Evolutionary conservation across 64 coral and sea anemone species (phyloP), one percentile per base, ranked within the genome.

Genomic region (Trachythela sp.): DNA sequence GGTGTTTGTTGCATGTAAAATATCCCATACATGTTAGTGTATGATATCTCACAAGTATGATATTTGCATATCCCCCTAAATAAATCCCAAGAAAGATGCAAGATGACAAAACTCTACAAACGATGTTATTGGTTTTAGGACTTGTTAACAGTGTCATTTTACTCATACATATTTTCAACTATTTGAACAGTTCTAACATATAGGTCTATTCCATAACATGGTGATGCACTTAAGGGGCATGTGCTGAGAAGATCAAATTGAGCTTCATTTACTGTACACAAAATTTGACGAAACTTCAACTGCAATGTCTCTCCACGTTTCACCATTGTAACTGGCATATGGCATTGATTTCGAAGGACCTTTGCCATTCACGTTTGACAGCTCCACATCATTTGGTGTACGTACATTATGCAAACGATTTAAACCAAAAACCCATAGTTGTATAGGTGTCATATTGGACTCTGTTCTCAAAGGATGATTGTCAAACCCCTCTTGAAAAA

Each of bases 281-380:
- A 41, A 39, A 88, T 88, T 42, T 70, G 37, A 72, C n/a, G 87
- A 59, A 39, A 88, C 67, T 26, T 70, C 38, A 14, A 88, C 39
- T 0, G 60, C 58, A 67, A 72, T 37, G 41, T 88, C 39, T 8
- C 41, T 88, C 87, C 60, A 88, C 37, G 87, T 76, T 14, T 88
- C 36, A 40, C 87, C 87, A 88, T 45, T 22, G 26, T 88, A 88
- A 14, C 13, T 24, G 5, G 0, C 4, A 88, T 58, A 88, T 40
- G 59, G 87, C 30, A 88, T n/a, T n/a, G n/a, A n/a, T n/a, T n/a
- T n/a, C n/a, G n/a, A 88, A 26, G 87, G 87, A 34, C 87, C 87
- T 14, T 76, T 35, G 40, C 38, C 14, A 88, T 43, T 22, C 14
- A 88, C 22, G 34, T 17, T 80, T 24, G 20, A 24, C 18, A 8